These are phyloP conservation scores for Metacarcinus magister DNA, from an alignment of 2,888 invertebrate genomes.

Conservation along the genomic window DNA sequence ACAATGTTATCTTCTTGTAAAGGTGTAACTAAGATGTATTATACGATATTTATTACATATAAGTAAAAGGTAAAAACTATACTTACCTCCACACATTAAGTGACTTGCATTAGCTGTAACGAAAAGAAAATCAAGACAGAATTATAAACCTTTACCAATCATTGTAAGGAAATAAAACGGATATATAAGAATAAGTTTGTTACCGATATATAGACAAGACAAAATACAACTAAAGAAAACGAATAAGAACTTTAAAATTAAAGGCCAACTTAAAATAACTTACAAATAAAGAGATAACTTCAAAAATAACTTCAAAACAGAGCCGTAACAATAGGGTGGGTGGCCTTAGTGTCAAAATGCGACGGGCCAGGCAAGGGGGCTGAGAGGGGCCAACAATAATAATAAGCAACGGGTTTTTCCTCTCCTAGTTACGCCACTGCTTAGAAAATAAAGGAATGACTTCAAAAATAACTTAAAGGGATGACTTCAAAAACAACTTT, in stretches of 20 bases:
- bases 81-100: neutral
- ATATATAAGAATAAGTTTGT: neutral
- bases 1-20: too few relatives aligned
- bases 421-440: too few relatives aligned
- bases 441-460: neutral
- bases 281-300: too few relatives aligned
- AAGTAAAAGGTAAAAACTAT: neutral
- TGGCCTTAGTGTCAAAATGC: too few relatives aligned
- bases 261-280: too few relatives aligned
- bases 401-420: too few relatives aligned
- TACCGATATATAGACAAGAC: neutral
- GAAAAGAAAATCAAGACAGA: neutral
- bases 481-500: neutral
- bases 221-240: neutral
- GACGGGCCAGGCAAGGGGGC: neutral
- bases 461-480: neutral
- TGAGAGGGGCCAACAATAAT: too few relatives aligned
- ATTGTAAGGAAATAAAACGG: neutral
- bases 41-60: too few relatives aligned
- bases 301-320: too few relatives aligned
- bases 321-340: too few relatives aligned
- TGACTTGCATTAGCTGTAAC: neutral
- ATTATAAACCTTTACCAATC: neutral
- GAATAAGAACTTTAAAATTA: too few relatives aligned
- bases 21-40: too few relatives aligned